Evolutionary conservation across 1,140 invertebrate genomes (phyloP).

Genomic region (Trichoplusia ni): DNA sequence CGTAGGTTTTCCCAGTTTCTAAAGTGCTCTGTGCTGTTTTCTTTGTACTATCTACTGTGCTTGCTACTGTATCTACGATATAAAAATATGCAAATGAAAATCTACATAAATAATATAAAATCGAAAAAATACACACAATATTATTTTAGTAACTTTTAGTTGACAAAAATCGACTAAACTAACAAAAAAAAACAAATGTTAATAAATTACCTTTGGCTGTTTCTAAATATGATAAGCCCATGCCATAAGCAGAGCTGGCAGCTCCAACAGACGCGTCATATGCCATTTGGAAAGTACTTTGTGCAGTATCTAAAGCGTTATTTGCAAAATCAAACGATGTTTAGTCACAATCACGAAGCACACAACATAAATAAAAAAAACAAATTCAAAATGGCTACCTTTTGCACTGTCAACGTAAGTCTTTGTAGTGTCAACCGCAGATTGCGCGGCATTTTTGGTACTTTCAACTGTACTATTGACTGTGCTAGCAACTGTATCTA

Average conservation of each 20-base stretch:
- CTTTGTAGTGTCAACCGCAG: constrained; percentile 52
- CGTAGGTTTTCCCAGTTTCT: constrained; percentile 65
- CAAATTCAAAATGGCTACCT: constrained; percentile 50
- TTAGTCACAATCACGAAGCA: constrained; percentile 35
- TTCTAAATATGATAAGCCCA: constrained; percentile 65
- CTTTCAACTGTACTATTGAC: constrained; percentile 49
- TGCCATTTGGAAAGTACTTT: constrained; percentile 59
- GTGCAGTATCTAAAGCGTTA: constrained; percentile 63
- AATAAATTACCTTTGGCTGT: constrained; percentile 61
- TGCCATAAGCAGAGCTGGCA: constrained; percentile 60
- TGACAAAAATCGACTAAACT: constrained; percentile 27
- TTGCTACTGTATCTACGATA: constrained; percentile 64
- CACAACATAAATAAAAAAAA: constrained; percentile 27
- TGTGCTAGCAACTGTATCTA: constrained; percentile 45
- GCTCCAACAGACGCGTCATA: constrained; percentile 54
- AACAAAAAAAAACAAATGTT: constrained; percentile 12
- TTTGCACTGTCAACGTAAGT: constrained; percentile 54
- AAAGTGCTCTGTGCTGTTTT: constrained; percentile 61
- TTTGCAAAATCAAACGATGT: constrained; percentile 40
- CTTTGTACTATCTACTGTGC: constrained; percentile 70
- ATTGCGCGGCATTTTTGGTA: constrained; percentile 54
- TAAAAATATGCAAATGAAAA: constrained; percentile 35
- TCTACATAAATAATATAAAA: constrained; percentile 5
- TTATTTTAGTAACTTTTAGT: constrained; percentile 22
- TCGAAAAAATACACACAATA: constrained; percentile 14